Conservation (phyloP, 2,113 vertebrate genomes). For the Phalacrocorax pelagicus region DNA sequence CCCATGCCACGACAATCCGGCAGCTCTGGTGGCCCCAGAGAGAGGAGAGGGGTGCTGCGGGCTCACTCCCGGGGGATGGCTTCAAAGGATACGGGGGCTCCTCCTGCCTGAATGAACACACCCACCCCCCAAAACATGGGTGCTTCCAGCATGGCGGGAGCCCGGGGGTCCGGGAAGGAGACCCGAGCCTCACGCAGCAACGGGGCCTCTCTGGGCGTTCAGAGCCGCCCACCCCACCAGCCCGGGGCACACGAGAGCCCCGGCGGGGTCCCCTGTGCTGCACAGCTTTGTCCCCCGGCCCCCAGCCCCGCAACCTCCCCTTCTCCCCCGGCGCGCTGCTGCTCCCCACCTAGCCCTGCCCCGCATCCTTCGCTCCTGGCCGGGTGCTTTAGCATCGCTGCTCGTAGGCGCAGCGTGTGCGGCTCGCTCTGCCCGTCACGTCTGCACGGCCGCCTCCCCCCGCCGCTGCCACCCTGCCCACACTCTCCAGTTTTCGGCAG, state of each 20-base stretch:
- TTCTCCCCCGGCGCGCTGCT: neutral
- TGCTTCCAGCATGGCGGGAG: fast-evolving
- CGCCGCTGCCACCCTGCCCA: neutral
- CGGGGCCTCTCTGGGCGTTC: neutral
- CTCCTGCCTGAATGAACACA: neutral
- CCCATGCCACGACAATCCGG: neutral
- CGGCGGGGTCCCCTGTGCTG: neutral
- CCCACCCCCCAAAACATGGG: fast-evolving
- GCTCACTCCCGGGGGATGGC: neutral
- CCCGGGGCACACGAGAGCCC: neutral
- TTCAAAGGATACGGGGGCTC: fast-evolving
- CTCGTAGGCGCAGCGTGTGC: fast-evolving
- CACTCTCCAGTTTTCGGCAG: neutral
- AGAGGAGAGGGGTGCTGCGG: neutral
- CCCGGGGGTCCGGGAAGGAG: neutral
- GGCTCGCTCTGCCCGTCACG: neutral
- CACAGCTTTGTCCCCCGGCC: neutral
- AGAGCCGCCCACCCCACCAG: neutral
- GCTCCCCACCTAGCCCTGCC: neutral
- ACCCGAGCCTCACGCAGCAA: fast-evolving
- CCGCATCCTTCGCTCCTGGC: neutral
- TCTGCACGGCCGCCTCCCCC: neutral
- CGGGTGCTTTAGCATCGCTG: neutral
- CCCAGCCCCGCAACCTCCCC: neutral
- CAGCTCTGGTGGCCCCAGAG: neutral